Conservation (phyloP, 1,140 invertebrate species). For the Drosophila kikkawai region DNA sequence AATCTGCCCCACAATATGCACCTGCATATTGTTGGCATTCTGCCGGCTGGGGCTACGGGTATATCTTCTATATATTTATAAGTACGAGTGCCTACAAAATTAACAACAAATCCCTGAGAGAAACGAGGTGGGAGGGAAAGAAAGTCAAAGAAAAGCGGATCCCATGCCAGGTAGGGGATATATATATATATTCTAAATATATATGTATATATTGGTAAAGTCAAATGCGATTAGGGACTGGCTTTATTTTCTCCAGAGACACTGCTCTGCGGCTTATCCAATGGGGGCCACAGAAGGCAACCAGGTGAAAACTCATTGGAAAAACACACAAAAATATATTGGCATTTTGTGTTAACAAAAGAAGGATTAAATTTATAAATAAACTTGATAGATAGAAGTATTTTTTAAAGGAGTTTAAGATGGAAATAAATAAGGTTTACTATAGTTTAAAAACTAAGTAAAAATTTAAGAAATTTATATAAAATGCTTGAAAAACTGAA, state of each 20-base stretch:
- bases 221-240: constrained; percentile 60
- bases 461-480: no score
- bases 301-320: constrained; percentile 19
- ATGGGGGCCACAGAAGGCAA: background rate
- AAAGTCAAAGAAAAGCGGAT: constrained; percentile 17
- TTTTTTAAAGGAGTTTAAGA: background rate
- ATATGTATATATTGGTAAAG: constrained; percentile 24
- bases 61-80: constrained; percentile 55
- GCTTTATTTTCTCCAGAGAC: constrained; percentile 31
- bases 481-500: background rate
- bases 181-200: constrained; percentile 1
- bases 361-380: constrained; percentile 3
- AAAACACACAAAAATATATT: constrained; percentile 6
- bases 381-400: background rate
- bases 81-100: constrained; percentile 29
- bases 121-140: background rate
- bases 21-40: constrained; percentile 47
- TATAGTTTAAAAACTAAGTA: no score
- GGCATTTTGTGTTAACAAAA: constrained; percentile 1
- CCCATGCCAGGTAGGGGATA: constrained; percentile 13
- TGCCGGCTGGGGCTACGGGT: constrained; percentile 32
- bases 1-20: constrained; percentile 46
- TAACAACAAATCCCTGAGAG: constrained; percentile 26
- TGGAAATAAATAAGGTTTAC: background rate
- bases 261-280: constrained; percentile 18